phyloP scores from a whole-genome alignment of 2,888 invertebrate species.

The Ornithoptera priamus region DNA sequence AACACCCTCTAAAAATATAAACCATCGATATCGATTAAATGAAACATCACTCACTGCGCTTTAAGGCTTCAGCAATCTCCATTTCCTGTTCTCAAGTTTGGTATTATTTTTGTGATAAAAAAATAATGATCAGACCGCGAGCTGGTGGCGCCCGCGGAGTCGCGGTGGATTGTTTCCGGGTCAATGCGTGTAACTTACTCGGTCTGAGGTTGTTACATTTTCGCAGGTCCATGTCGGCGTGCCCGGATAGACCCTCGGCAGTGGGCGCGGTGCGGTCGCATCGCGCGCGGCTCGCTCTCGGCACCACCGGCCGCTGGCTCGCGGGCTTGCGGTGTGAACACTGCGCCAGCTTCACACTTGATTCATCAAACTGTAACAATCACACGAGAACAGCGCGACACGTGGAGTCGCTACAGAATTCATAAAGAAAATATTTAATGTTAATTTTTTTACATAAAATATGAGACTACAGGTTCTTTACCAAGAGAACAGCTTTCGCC shows the following conservation, averaged over 20 bases:
- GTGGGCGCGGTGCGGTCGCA: not conserved
- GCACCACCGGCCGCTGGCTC: not conserved
- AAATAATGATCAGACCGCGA: too few relatives aligned
- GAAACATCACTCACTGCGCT: too few relatives aligned
- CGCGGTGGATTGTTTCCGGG: too few relatives aligned
- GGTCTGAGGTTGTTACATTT: slow-evolving; percentile 27
- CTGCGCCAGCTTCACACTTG: not conserved
- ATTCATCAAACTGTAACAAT: slow-evolving; percentile 3
- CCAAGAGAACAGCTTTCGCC: too few relatives aligned
- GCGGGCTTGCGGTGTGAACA: not conserved
- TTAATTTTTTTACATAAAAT: not conserved
- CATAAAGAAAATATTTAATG: not conserved
- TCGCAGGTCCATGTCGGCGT: slow-evolving; percentile 25
- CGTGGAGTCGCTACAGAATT: slow-evolving; percentile 3
- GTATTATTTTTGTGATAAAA: too few relatives aligned
- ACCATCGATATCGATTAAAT: too few relatives aligned
- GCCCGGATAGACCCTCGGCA: not conserved
- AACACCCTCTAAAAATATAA: too few relatives aligned
- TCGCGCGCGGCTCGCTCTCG: not conserved
- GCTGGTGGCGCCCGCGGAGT: too few relatives aligned
- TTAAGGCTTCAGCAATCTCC: too few relatives aligned
- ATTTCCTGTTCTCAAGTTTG: too few relatives aligned
- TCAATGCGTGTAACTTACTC: slow-evolving; percentile 22
- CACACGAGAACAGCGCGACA: not conserved
- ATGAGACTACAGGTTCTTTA: too few relatives aligned